phyloP scores from a whole-genome alignment of 2,113 vertebrate genomes.

The Oncorhynchus gorbuscha region DNA sequence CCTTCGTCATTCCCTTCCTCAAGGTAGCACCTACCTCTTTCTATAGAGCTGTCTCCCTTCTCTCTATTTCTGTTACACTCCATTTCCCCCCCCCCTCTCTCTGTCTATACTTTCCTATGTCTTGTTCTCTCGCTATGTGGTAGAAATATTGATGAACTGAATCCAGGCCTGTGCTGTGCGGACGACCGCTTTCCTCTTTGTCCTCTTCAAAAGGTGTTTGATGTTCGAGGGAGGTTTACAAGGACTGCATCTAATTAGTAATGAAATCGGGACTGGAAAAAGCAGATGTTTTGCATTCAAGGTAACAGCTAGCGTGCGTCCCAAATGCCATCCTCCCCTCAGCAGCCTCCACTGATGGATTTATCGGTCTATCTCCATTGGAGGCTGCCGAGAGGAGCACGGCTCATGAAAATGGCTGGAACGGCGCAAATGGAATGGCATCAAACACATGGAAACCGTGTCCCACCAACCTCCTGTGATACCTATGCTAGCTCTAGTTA shows the following conservation, averaged over 20 bases:
- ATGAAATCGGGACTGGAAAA: not conserved
- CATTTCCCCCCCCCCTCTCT: too few species aligned
- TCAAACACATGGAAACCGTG: too few species aligned
- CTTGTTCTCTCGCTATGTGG: not conserved
- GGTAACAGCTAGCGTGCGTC: not conserved
- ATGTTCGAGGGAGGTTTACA: too few species aligned
- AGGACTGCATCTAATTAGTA: slow-evolving; percentile 1
- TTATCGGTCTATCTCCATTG: too few species aligned
- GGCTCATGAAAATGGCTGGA: too few species aligned
- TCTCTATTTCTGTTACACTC: not conserved
- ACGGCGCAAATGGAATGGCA: too few species aligned
- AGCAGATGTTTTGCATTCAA: slow-evolving; percentile 5
- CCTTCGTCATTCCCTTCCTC: slow-evolving; percentile 97
- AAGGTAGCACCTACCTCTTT: not conserved
- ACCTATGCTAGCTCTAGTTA: too few species aligned
- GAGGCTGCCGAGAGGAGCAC: too few species aligned
- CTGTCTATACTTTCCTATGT: not conserved
- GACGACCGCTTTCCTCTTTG: not conserved
- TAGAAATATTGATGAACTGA: slow-evolving; percentile 5
- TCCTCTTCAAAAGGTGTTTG: too few species aligned
- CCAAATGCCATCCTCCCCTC: too few species aligned
- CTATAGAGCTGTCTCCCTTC: not conserved
- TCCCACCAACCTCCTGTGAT: too few species aligned
- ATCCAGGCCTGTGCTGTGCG: not conserved
- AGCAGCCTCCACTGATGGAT: too few species aligned